Evolutionary conservation across 2,797 vertebrate species (phyloP).

Genomic region (Parambassis ranga): DNA sequence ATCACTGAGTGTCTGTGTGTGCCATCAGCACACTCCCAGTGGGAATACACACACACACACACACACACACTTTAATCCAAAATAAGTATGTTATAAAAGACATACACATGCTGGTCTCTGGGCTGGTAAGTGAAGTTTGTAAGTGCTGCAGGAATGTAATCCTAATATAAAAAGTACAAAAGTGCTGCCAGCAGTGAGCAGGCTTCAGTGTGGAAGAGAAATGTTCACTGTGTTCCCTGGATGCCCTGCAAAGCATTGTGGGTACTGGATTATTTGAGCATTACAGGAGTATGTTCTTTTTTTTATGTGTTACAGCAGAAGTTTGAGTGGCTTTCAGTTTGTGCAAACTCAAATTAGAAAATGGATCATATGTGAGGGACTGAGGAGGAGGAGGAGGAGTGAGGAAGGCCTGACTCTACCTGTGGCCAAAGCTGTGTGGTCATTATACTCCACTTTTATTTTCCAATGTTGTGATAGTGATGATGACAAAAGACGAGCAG

Average conservation of each 20-base stretch:
- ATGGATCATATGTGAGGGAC: too few relatives aligned
- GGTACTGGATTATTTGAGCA: conserved; percentile 1
- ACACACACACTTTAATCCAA: not conserved
- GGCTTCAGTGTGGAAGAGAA: conserved; percentile 10
- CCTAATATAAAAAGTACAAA: conserved; percentile 12
- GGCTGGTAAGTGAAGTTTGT: conserved; percentile 5
- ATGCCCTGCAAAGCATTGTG: conserved; percentile 27
- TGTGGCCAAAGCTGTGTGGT: too few relatives aligned
- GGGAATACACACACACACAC: conserved; percentile 6
- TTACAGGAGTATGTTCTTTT: not conserved
- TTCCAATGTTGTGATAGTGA: too few relatives aligned
- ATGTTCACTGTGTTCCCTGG: conserved; percentile 18
- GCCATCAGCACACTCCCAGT: conserved; percentile 34
- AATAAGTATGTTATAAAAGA: not conserved
- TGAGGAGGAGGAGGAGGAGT: too few relatives aligned
- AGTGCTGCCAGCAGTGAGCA: conserved; percentile 15
- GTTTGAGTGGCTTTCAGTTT: too few relatives aligned
- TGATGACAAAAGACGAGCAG: too few relatives aligned
- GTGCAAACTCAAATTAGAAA: too few relatives aligned
- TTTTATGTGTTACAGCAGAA: too few relatives aligned
- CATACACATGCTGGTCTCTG: not conserved
- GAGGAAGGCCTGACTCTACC: too few relatives aligned
- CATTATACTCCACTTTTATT: too few relatives aligned
- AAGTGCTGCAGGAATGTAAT: conserved; percentile 9
- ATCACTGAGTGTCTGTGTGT: conserved; percentile 38